Evolutionary conservation across 2,888 invertebrate genomes (phyloP), one percentile per base, ranked within the genome.

Genomic region (Drosophila suboccidentalis): DNA sequence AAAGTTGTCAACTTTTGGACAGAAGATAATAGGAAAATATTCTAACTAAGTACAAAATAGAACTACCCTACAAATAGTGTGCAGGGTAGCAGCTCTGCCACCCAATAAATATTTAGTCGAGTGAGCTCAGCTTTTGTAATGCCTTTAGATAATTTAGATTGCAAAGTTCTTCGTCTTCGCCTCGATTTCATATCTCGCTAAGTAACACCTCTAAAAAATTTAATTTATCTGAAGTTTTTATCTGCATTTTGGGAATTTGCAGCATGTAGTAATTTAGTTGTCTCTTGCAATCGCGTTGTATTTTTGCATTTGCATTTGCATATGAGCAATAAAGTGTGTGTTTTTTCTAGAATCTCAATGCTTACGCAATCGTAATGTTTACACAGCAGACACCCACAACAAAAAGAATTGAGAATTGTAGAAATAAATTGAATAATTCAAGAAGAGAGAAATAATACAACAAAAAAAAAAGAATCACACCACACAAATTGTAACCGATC

Each of bases 351-450:
- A 36, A 60, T 61, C 55, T 57, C 38, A 49, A 41, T 34, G 69
- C 44, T 76, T 62, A 70, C 75, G 61, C 79, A 76, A 76, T 70
- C 60, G 78, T 54, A 60, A 64, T 73, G 62, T 29, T 62, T 55
- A 36, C 36, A 46, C 47, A 57, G 17, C n/a, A n/a, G 44, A 22
- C 75, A 60, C 74, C 78, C 54, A 78, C 75, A 19, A 78, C 63
- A 51, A 61, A 61, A 75, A 69, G 64, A 78, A 76, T 69, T 53
- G 55, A 22, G 44, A 49, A 59, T 44, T 34, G 29, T 32, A 41
- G 34, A 39, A 36, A 39, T 32, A 51, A 43, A 32, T 41, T 51
- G 49, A 22, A 26, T n/a, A 36, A 17, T 26, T 32, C 39, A 38
- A 10, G 26, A 46, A 43, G 50, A 44, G 44, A 41, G 26, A 47